phyloP scores from a whole-genome alignment of 2,113 vertebrate genomes.

The Coregonus clupeaformis region DNA sequence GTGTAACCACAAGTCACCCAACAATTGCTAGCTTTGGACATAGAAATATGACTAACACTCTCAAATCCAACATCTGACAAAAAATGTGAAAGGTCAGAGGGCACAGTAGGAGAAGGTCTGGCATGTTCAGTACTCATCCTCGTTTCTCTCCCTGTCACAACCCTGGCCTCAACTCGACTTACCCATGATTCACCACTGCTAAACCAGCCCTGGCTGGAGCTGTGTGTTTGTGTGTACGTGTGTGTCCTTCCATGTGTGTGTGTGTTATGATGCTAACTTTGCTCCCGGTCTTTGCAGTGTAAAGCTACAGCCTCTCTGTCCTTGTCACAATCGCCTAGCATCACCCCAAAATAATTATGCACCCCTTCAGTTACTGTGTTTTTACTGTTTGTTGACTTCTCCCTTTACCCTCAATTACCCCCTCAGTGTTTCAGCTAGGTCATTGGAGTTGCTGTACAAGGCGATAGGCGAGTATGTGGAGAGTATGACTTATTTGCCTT shows the following conservation, averaged over 20 bases:
- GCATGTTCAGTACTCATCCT: neutral
- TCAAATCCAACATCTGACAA: too few relatives aligned
- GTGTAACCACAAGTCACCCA: too few relatives aligned
- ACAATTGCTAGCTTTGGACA: too few relatives aligned
- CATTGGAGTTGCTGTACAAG: too few relatives aligned
- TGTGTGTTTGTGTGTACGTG: neutral
- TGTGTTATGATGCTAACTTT: neutral
- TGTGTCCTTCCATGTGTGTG: neutral
- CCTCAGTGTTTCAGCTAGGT: neutral
- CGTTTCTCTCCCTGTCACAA: neutral
- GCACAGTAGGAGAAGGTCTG: neutral
- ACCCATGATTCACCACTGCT: neutral
- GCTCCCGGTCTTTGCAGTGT: neutral
- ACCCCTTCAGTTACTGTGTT: too few relatives aligned
- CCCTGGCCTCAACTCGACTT: neutral
- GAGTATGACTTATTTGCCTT: too few relatives aligned
- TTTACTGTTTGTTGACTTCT: neutral
- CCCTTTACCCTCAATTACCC: neutral
- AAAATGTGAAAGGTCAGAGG: neutral
- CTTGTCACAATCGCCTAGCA: conserved; percentile 17
- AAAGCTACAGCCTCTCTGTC: neutral
- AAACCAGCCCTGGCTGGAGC: neutral
- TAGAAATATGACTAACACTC: too few relatives aligned
- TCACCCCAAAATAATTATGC: neutral
- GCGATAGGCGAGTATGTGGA: too few relatives aligned